phyloP scores from a whole-genome alignment of 2,888 invertebrate genomes.

The Volucella inanis region DNA sequence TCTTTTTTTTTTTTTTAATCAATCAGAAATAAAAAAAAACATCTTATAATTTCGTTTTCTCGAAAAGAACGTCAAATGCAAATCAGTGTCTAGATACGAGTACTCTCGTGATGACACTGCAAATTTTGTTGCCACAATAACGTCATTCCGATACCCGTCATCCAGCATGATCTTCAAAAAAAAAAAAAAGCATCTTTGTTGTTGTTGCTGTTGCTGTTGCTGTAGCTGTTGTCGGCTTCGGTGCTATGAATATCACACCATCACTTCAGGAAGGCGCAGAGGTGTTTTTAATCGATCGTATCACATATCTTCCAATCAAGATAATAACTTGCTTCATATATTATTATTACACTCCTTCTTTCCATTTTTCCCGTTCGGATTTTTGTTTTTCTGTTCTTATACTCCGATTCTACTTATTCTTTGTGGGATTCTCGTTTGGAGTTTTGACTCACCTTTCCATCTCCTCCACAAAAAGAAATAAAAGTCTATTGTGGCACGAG shows the following conservation, averaged over 20 bases:
- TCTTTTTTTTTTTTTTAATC: too few species aligned
- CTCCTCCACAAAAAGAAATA: conserved; percentile 20
- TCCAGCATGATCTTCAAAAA: conserved; percentile 38
- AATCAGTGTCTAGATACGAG: too few species aligned
- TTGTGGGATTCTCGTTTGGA: not conserved
- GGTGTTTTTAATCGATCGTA: conserved; percentile 77
- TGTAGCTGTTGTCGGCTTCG: conserved; percentile 15
- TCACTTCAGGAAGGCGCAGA: conserved; percentile 60
- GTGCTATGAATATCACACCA: conserved; percentile 71
- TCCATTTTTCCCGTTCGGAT: not conserved
- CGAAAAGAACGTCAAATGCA: too few species aligned
- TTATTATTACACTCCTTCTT: conserved; percentile 76
- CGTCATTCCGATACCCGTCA: conserved; percentile 35
- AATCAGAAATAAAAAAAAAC: too few species aligned
- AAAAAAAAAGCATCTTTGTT: conserved; percentile 5
- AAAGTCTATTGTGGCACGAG: conserved; percentile 57
- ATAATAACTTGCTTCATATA: conserved; percentile 77
- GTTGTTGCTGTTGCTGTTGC: not conserved
- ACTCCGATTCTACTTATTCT: conserved; percentile 8
- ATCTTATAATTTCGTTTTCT: too few species aligned
- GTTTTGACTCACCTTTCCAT: not conserved
- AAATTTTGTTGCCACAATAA: conserved; percentile 38
- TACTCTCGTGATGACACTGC: conserved; percentile 31
- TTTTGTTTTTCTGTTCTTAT: conserved; percentile 2
- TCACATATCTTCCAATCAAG: conserved; percentile 76